A percentile compares a stretch with the other conserved stretches of the same genome.
phyloP scores from a whole-genome alignment of 2,113 vertebrate genomes.

The Silurus meridionalis region DNA sequence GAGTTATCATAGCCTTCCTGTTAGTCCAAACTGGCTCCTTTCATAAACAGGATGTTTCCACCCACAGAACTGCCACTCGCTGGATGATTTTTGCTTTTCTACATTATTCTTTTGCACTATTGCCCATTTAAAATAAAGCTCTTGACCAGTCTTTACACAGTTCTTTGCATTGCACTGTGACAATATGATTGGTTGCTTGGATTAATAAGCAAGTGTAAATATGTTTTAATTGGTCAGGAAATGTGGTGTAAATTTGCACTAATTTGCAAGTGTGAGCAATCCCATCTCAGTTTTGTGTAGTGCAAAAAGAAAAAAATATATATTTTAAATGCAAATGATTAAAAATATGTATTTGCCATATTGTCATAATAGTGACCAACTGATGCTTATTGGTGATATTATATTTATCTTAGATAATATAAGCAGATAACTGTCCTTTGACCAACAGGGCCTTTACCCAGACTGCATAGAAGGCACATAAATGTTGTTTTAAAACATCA shows the following conservation, averaged over 20 bases:
- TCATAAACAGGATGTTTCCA: background rate
- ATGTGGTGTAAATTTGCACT: background rate
- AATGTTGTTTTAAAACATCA: conserved; percentile 24
- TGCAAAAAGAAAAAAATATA: too few species aligned
- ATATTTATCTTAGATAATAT: background rate
- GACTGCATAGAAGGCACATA: background rate
- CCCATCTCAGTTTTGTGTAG: background rate
- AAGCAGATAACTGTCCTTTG: background rate
- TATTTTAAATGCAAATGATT: background rate
- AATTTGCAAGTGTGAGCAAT: background rate
- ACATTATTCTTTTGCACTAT: background rate
- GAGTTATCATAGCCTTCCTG: background rate
- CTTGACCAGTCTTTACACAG: background rate
- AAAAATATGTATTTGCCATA: background rate
- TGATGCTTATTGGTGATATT: background rate
- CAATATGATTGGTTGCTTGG: background rate
- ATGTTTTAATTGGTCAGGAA: background rate
- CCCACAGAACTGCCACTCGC: background rate
- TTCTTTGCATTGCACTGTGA: background rate
- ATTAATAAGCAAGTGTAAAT: background rate
- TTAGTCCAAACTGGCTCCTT: background rate
- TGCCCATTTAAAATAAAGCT: background rate
- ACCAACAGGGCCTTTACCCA: background rate
- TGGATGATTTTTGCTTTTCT: background rate
- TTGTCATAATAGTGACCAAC: background rate